Evolutionary conservation across 2,113 vertebrate species (phyloP).

Genomic region (Gavialis gangeticus): DNA sequence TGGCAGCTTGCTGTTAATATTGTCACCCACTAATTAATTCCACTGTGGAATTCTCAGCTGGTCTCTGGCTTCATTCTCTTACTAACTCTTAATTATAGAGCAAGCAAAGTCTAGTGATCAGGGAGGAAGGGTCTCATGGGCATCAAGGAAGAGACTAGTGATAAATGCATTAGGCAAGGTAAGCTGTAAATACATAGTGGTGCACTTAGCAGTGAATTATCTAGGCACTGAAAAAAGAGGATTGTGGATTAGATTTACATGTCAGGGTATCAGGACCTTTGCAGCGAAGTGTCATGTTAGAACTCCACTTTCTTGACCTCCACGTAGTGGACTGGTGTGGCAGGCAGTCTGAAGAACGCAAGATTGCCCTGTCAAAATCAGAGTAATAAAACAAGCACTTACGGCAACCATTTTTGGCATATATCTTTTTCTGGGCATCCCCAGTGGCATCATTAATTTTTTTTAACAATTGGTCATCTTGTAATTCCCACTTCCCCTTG

Average conservation of each 20-base stretch:
- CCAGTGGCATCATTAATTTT: neutral
- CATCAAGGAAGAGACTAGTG: neutral
- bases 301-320: neutral
- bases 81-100: neutral
- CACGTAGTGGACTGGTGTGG: neutral
- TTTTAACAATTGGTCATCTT: neutral
- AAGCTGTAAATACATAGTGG: accelerated
- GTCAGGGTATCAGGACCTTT: neutral
- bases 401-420: neutral
- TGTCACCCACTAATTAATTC: neutral
- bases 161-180: neutral
- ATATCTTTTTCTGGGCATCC: neutral
- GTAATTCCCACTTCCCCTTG: neutral
- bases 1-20: neutral
- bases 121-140: neutral
- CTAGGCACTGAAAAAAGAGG: neutral
- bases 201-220: neutral
- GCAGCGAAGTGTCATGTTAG: neutral
- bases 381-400: neutral
- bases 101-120: neutral
- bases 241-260: accelerated
- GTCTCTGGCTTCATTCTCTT: neutral
- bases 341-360: neutral
- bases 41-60: neutral
- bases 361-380: neutral